Conservation (phyloP, 2,113 vertebrate genomes). For the Oostethus manadensis region DNA sequence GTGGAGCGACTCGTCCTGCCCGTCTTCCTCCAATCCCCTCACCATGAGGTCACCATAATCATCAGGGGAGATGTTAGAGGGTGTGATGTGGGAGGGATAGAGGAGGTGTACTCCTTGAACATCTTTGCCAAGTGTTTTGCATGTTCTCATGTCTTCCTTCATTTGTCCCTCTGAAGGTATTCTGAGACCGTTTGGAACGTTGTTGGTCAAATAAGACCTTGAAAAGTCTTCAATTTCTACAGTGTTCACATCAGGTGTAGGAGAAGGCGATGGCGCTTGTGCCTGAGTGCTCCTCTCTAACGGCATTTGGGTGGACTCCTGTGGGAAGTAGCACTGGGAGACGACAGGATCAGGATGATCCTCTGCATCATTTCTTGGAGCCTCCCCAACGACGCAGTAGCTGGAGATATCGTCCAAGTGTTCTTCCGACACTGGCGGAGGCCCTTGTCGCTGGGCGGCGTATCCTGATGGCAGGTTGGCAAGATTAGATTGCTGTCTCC, state of each 20-base stretch:
- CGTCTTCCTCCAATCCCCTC: neutral
- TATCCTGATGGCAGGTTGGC: no score
- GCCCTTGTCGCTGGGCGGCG: neutral
- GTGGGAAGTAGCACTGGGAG: neutral
- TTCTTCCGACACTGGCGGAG: neutral
- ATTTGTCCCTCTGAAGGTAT: neutral
- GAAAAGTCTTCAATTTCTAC: neutral
- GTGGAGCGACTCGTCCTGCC: slow-evolving; percentile 1
- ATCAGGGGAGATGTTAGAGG: neutral
- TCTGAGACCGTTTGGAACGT: neutral
- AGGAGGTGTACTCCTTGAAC: neutral
- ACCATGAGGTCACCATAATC: slow-evolving; percentile 19
- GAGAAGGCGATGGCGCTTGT: neutral
- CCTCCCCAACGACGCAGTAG: slow-evolving; percentile 26
- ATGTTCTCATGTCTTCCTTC: neutral
- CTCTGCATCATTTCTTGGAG: neutral
- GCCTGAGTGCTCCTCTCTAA: slow-evolving; percentile 5
- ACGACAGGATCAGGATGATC: neutral
- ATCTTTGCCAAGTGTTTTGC: slow-evolving; percentile 9
- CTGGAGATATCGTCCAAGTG: slow-evolving; percentile 6
- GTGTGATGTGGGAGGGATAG: neutral
- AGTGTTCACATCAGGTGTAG: neutral
- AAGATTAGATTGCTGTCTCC: no score
- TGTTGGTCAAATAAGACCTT: slow-evolving; percentile 8
- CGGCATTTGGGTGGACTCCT: neutral